phyloP scores from a whole-genome alignment of 2,113 vertebrate genomes.

The Daboia siamensis region DNA sequence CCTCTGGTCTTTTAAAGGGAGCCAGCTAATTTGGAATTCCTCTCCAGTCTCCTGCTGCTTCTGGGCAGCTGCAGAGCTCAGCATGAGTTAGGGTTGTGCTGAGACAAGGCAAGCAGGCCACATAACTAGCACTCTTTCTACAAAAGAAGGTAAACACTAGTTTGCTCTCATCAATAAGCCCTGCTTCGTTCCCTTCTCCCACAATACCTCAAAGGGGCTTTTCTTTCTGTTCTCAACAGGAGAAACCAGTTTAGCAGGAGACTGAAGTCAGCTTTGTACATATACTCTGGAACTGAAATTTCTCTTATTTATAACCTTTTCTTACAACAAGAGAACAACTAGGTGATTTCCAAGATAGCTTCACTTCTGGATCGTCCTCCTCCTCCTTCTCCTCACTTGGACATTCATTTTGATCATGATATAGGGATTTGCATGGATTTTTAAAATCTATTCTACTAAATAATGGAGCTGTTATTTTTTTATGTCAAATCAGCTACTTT shows the following conservation, averaged over 20 bases:
- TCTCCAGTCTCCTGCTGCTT: not conserved
- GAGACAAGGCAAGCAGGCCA: constrained; percentile 13
- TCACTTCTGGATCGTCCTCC: not conserved
- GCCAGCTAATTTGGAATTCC: constrained; percentile 10
- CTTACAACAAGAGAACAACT: not conserved
- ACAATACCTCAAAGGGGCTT: not conserved
- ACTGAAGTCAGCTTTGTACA: constrained; percentile 37
- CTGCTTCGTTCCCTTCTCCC: constrained; percentile 12
- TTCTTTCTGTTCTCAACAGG: constrained; percentile 22
- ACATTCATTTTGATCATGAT: not conserved
- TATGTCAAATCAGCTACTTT: not conserved
- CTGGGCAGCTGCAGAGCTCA: not conserved
- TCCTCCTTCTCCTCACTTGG: not conserved
- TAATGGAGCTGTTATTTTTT: not conserved
- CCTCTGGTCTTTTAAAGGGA: not conserved
- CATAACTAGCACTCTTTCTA: not conserved
- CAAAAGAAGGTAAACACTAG: constrained; percentile 20
- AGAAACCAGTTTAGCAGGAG: constrained; percentile 25
- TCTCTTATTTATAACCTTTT: not conserved
- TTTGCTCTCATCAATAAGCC: constrained; percentile 4
- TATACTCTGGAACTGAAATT: not conserved
- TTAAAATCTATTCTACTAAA: not conserved
- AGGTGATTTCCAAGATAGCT: not conserved
- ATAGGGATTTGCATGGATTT: not conserved
- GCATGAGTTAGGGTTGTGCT: not conserved